phyloP scores from a whole-genome alignment of 2,797 vertebrate genomes.

The Taenioides sp. region DNA sequence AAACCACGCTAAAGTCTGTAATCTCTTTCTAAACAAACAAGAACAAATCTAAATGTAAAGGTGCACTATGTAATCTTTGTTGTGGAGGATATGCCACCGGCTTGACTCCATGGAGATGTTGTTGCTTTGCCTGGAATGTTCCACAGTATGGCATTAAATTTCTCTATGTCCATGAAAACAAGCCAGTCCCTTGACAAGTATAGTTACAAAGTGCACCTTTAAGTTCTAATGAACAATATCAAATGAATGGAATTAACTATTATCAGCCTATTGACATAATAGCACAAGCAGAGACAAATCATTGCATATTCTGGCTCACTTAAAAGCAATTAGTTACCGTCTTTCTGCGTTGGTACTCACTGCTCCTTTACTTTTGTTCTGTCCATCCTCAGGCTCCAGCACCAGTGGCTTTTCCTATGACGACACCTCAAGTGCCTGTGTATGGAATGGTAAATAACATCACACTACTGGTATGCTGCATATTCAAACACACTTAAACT shows the following conservation, averaged over 20 bases:
- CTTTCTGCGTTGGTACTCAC: background rate
- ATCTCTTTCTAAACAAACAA: background rate
- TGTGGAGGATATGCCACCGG: background rate
- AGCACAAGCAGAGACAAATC: background rate
- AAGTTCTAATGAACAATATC: background rate
- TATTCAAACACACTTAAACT: background rate
- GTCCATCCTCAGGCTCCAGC: slow-evolving; percentile 79
- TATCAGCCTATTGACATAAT: background rate
- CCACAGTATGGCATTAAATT: background rate
- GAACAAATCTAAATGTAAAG: background rate
- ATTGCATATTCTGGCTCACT: background rate
- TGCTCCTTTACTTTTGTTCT: background rate
- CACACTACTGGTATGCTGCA: background rate
- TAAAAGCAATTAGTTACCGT: background rate
- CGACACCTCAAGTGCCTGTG: slow-evolving; percentile 92
- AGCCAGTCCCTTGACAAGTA: background rate
- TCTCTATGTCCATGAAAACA: background rate
- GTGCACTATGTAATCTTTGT: background rate
- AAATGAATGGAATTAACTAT: background rate
- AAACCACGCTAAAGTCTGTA: too few relatives aligned
- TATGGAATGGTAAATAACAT: slow-evolving; percentile 88
- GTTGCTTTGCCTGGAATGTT: background rate
- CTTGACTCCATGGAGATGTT: too few relatives aligned
- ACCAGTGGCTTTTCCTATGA: slow-evolving; percentile 86
- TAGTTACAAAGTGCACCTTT: background rate